Conservation (phyloP, 2,888 invertebrate genomes). For the Plagiodera versicolora region DNA sequence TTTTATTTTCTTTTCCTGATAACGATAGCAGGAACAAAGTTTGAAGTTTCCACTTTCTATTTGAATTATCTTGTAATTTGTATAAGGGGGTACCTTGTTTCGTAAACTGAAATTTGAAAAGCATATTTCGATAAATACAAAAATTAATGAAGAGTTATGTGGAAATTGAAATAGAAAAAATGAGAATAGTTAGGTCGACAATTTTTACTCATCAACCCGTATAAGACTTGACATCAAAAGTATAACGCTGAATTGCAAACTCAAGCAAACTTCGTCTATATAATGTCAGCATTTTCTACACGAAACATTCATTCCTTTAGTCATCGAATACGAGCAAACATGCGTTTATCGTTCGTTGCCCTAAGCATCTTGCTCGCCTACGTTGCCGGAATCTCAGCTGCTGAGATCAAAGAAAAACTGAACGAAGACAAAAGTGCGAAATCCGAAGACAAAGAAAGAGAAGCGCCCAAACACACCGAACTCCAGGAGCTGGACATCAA, state of each 20-base stretch:
- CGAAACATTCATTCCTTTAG: slow-evolving; percentile 4
- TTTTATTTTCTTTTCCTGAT: too few species aligned
- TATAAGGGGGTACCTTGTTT: too few species aligned
- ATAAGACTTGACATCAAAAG: background rate
- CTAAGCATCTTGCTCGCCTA: slow-evolving; percentile 10
- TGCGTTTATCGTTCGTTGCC: slow-evolving; percentile 16
- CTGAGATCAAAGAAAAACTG: slow-evolving; percentile 3
- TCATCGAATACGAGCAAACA: slow-evolving; percentile 8
- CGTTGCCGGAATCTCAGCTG: slow-evolving; percentile 4
- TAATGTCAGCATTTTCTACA: slow-evolving; percentile 10
- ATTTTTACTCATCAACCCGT: background rate
- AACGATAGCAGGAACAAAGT: too few species aligned
- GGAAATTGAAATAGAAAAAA: too few species aligned
- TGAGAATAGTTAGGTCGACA: background rate
- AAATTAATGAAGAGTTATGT: too few species aligned
- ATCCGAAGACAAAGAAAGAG: background rate
- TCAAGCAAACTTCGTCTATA: slow-evolving; percentile 7
- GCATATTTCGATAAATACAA: too few species aligned
- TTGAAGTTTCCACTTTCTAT: too few species aligned
- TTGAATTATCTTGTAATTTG: too few species aligned
- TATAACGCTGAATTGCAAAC: slow-evolving; percentile 21
- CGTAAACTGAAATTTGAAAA: too few species aligned
- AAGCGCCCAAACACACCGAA: slow-evolving; percentile 1
- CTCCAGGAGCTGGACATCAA: slow-evolving; percentile 15
- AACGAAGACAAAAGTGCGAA: background rate